A percentile compares a stretch with the other conserved stretches of the same genome.
phyloP scores from a whole-genome alignment of 1,140 invertebrate genomes.

The Drosophila parvula region DNA sequence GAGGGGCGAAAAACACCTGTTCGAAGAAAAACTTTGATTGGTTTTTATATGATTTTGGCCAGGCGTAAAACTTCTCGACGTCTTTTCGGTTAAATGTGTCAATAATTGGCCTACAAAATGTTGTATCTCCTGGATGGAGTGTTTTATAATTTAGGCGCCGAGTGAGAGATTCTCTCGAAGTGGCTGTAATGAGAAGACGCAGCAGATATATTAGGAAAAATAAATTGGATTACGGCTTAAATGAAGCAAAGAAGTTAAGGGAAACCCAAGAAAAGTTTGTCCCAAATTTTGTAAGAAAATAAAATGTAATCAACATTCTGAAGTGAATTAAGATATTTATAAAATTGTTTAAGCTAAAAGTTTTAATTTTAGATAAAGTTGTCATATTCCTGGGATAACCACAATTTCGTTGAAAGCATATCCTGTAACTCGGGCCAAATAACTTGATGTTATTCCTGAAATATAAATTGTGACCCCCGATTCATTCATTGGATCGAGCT shows the following conservation, averaged over 20 bases:
- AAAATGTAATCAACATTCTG: background rate
- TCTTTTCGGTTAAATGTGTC: conserved; percentile 65
- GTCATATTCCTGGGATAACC: background rate
- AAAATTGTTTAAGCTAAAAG: background rate
- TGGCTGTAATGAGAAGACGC: conserved; percentile 1
- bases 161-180: background rate
- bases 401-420: conserved; percentile 13
- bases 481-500: conserved; percentile 45
- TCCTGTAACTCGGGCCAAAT: conserved; percentile 23
- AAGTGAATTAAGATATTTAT: background rate
- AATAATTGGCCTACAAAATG: conserved; percentile 70
- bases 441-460: background rate
- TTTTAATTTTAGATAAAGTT: background rate
- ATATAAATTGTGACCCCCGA: conserved; percentile 5
- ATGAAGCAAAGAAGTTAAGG: conserved; percentile 2
- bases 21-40: conserved; percentile 78
- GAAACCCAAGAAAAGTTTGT: background rate
- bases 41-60: conserved; percentile 69
- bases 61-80: conserved; percentile 29
- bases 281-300: background rate
- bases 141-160: conserved; percentile 17
- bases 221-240: conserved; percentile 18
- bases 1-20: conserved; percentile 56
- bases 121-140: conserved; percentile 20
- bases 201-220: conserved; percentile 1